Evolutionary conservation across 2,113 vertebrate genomes (phyloP).

Genomic region (Mesembrinibis cayennensis): DNA sequence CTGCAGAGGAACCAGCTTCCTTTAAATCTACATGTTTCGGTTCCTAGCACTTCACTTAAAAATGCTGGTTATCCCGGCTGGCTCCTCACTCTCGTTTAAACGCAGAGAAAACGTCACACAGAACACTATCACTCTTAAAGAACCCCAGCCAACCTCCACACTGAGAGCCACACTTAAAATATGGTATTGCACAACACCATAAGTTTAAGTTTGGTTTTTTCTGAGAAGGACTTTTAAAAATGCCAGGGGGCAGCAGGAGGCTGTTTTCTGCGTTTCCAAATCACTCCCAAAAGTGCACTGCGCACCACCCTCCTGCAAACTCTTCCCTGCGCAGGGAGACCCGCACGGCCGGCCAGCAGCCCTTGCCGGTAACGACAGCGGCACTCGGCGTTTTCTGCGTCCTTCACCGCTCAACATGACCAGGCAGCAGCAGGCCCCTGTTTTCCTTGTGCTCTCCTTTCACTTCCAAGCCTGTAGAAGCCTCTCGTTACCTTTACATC

Average conservation of each 20-base stretch:
- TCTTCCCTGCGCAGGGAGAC: neutral
- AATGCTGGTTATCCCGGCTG: conserved; percentile 60
- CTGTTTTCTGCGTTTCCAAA: neutral
- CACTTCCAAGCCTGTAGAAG: neutral
- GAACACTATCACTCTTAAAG: neutral
- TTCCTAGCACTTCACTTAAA: conserved; percentile 74
- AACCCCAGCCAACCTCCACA: neutral
- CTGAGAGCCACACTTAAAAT: neutral
- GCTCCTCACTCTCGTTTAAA: conserved; percentile 18
- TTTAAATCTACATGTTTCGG: conserved; percentile 75
- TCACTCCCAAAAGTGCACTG: neutral
- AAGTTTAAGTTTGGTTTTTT: neutral
- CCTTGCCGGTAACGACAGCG: neutral
- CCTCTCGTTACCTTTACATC: neutral
- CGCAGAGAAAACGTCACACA: conserved; percentile 20
- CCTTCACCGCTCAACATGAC: neutral
- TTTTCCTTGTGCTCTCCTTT: neutral
- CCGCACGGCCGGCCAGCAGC: neutral
- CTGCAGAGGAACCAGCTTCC: conserved; percentile 74
- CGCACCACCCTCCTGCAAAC: neutral
- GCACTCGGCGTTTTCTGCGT: neutral
- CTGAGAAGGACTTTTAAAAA: neutral
- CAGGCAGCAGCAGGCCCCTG: neutral
- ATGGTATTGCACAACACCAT: fast-evolving
- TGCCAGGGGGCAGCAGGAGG: neutral